Conservation (phyloP, 2,888 invertebrate species). For the Conistra vaccinii region DNA sequence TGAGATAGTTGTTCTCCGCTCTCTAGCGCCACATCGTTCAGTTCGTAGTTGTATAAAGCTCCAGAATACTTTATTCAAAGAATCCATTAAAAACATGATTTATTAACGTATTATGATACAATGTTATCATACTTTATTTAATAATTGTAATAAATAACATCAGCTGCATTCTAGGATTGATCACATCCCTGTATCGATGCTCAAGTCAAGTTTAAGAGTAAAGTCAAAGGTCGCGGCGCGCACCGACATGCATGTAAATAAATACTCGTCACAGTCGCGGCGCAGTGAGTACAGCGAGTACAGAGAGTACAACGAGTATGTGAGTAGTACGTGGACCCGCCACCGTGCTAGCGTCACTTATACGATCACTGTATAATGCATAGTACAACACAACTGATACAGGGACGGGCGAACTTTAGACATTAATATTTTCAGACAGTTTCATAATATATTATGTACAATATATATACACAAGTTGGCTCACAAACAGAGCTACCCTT, state of each 20-base stretch:
- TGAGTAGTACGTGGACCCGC: neutral
- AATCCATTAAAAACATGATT: constrained; percentile 24
- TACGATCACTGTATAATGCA: neutral
- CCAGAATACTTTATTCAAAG: constrained; percentile 9
- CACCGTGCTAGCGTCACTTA: neutral
- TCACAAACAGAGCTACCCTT: constrained; percentile 25
- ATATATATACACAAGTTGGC: constrained; percentile 42
- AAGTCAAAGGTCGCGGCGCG: constrained; percentile 1
- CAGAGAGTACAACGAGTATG: too few species aligned
- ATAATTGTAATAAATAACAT: constrained; percentile 37
- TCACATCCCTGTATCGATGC: constrained; percentile 60
- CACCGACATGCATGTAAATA: neutral
- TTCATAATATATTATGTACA: constrained; percentile 56
- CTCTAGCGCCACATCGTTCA: constrained; percentile 1
- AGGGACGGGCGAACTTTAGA: constrained; percentile 36
- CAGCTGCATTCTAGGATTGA: constrained; percentile 46
- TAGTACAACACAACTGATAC: constrained; percentile 31
- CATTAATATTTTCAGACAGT: constrained; percentile 25
- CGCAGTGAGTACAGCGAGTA: too few species aligned
- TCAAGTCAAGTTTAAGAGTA: constrained; percentile 25
- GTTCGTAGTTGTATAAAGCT: constrained; percentile 32
- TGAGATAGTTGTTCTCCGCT: constrained; percentile 13
- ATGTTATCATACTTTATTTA: constrained; percentile 11
- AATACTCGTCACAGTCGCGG: neutral
- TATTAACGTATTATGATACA: constrained; percentile 14